Base-by-base conservation (phyloP, 2,888 invertebrate species). In the Baronia brevicornis region DNA sequence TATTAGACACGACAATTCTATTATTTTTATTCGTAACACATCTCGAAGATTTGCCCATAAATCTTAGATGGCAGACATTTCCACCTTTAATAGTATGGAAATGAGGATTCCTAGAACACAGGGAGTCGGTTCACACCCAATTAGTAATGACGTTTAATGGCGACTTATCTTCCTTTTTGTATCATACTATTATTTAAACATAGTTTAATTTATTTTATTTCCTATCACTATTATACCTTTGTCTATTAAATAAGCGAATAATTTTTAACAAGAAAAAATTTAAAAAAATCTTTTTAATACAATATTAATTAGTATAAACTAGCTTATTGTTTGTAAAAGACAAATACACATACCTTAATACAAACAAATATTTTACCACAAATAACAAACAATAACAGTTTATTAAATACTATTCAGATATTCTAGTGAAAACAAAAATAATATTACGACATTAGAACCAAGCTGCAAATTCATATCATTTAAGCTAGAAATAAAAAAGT, bases 11-110 rank as follows among this genome's bases (percentile, higher is more conserved):
- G 77, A 82, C 78, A 80, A 80, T 82, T 80, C 80, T 82, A 82
- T 84, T 84, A 82, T 84, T 84, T 84, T 84, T 82, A 82, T 82
- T 82, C 79, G 75, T 79, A 77, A 75, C 78, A 75, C 69, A 78
- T 78, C 78, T 75, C 63, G 54, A 73, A 68, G 77, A 71, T 79
- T 74, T 69, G 74, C 63, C 68, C 74, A 71, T 77, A 79, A 78
- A 78, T 78, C 70, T 69, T 59, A 48, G 60, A 58, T 63, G 68
- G 62, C 67, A 63, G 60, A 45, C 51, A 51, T 48, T 61, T 64
- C 60, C 60, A 62, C 58, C 60, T 59, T 61, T 59, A 58, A 58
- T 55, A 59, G 58, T 46, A 50, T 45, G 44, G 41, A 47, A 46
- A 62, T 58, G 60, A 50, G 41, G 50, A 48, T 77, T 78, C 75